These are phyloP conservation scores for Semibalanus balanoides DNA, from an alignment of 1,140 invertebrate species.

Conservation along the genomic window DNA sequence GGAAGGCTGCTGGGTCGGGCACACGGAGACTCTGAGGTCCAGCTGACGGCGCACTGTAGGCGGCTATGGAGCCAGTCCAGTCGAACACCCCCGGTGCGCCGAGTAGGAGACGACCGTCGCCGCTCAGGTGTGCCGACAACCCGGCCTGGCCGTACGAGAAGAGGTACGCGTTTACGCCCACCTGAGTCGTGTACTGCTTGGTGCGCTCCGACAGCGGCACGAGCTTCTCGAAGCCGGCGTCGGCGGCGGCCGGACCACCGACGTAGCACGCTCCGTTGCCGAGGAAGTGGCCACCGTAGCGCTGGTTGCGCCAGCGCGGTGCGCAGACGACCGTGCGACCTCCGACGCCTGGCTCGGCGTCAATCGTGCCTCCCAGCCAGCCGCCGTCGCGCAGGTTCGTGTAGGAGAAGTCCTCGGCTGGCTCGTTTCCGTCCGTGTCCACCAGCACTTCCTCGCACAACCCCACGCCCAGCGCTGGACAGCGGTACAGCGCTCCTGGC, in stretches of 20 bases:
- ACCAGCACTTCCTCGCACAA: constrained; percentile 10
- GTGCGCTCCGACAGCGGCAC: constrained; percentile 16
- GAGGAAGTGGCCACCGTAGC: constrained; percentile 17
- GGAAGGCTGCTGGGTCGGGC: constrained; percentile 19
- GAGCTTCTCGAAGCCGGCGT: constrained; percentile 14
- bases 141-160: constrained; percentile 23
- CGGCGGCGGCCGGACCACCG: constrained; percentile 13
- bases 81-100: constrained; percentile 31
- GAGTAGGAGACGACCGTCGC: constrained; percentile 24
- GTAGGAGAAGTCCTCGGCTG: constrained; percentile 7
- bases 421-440: constrained; percentile 9
- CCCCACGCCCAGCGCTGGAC: not conserved
- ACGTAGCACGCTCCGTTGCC: constrained; percentile 22
- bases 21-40: constrained; percentile 10
- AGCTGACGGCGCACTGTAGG: constrained; percentile 6
- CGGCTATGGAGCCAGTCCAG: constrained; percentile 27
- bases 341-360: constrained; percentile 6
- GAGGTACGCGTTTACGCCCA: constrained; percentile 4
- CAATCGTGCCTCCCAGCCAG: constrained; percentile 15
- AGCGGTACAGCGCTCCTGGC: constrained; percentile 16
- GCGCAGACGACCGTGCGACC: constrained; percentile 10
- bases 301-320: constrained; percentile 21
- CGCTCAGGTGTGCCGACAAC: constrained; percentile 22
- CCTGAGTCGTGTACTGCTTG: constrained; percentile 6
- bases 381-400: constrained; percentile 15